Evolutionary conservation across 2,797 vertebrate genomes (phyloP).

Genomic region (Tangara arthus): DNA sequence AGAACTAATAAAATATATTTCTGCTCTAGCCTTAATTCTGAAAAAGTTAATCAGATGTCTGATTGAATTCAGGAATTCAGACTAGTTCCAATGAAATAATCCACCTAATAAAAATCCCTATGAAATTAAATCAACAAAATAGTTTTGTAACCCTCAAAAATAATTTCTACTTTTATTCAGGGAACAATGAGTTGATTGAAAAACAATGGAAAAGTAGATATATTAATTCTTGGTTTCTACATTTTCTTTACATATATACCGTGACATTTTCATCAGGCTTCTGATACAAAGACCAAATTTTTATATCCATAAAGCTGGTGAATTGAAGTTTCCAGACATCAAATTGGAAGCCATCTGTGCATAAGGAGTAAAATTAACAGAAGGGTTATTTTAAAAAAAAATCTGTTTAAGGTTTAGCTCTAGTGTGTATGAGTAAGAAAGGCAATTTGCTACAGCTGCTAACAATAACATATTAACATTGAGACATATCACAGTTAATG

Average conservation of each 20-base stretch:
- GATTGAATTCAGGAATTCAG: background rate
- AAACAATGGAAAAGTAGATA: background rate
- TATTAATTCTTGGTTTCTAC: background rate
- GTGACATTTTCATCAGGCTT: background rate
- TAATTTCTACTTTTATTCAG: background rate
- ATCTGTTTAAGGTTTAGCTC: background rate
- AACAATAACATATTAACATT: conserved; percentile 17
- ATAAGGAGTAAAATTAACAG: background rate
- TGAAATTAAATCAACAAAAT: background rate
- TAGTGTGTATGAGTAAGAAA: background rate
- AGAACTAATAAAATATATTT: background rate
- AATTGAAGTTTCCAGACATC: background rate
- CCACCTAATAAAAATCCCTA: background rate
- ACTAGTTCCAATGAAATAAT: background rate
- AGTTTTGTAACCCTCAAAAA: background rate
- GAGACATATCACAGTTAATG: background rate
- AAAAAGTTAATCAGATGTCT: background rate
- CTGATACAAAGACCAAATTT: background rate
- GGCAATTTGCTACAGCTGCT: conserved; percentile 5
- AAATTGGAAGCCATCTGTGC: background rate
- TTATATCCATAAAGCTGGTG: background rate
- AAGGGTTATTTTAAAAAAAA: background rate
- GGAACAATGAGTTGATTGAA: background rate
- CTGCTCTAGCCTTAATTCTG: background rate
- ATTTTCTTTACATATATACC: background rate